Evolutionary conservation across 1,140 invertebrate species (phyloP).

Genomic region (Lordiphosa clarofinis): DNA sequence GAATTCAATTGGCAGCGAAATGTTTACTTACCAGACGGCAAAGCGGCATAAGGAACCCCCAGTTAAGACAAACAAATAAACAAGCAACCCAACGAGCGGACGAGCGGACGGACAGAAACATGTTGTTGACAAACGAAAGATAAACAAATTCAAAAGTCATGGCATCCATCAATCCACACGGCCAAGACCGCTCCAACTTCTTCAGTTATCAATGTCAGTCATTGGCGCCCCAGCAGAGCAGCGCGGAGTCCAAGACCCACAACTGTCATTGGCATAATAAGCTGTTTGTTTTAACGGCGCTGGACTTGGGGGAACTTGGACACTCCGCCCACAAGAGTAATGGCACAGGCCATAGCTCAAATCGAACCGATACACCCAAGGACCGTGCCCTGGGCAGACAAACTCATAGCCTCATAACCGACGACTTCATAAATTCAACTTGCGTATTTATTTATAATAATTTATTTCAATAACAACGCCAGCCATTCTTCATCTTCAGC

Average conservation of each 20-base stretch:
- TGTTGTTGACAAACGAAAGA: constrained; percentile 63
- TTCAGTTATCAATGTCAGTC: constrained; percentile 61
- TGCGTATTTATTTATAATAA: constrained; percentile 79
- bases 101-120: constrained; percentile 17
- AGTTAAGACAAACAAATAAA: constrained; percentile 65
- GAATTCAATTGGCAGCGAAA: constrained; percentile 71
- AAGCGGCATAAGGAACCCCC: constrained; percentile 1
- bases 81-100: constrained; percentile 26
- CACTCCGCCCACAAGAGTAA: constrained; percentile 63
- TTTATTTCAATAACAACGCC: constrained; percentile 77
- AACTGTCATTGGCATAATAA: constrained; percentile 74
- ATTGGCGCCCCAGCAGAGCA: constrained; percentile 46
- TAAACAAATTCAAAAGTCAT: constrained; percentile 65
- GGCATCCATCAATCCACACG: constrained; percentile 27
- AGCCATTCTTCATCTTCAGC: constrained; percentile 38
- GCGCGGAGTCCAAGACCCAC: constrained; percentile 4
- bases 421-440: constrained; percentile 73
- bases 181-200: constrained; percentile 26
- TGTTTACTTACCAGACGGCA: constrained; percentile 44
- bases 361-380: constrained; percentile 10
- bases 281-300: constrained; percentile 76
- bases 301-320: constrained; percentile 20
- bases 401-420: constrained; percentile 48
- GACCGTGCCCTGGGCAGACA: constrained; percentile 10
- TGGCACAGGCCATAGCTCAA: constrained; percentile 32